Conservation (phyloP, 2,888 invertebrate species). For the Cosmopolites sordidus region DNA sequence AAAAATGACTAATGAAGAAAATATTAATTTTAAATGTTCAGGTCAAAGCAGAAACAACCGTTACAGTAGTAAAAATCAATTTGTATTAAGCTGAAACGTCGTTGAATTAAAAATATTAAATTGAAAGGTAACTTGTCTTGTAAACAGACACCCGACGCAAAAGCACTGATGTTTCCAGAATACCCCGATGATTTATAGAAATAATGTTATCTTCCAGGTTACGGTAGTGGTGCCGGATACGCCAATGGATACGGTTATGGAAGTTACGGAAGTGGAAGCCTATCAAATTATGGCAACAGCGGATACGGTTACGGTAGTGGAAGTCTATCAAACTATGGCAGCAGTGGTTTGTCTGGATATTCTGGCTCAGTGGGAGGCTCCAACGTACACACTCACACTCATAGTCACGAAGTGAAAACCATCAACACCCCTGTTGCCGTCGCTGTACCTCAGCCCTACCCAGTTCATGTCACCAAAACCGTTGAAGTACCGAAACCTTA, state of each 20-base stretch:
- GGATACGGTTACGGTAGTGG: constrained; percentile 9
- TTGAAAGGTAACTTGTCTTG: too few relatives aligned
- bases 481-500: constrained; percentile 38
- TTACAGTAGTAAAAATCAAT: too few relatives aligned
- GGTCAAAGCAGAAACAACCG: too few relatives aligned
- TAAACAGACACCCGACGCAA: too few relatives aligned
- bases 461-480: constrained; percentile 27
- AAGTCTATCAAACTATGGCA: neutral
- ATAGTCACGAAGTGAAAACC: constrained; percentile 28
- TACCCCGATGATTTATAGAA: too few relatives aligned
- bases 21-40: too few relatives aligned
- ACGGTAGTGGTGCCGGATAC: constrained; percentile 13
- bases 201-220: too few relatives aligned
- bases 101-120: too few relatives aligned
- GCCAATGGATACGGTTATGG: too few relatives aligned
- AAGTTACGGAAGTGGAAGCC: constrained; percentile 2
- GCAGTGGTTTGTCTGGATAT: constrained; percentile 4
- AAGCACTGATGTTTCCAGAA: too few relatives aligned
- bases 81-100: too few relatives aligned
- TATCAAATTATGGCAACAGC: constrained; percentile 3
- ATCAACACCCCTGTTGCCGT: constrained; percentile 30
- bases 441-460: constrained; percentile 32
- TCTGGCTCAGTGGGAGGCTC: constrained; percentile 6
- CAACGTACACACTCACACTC: constrained; percentile 13
- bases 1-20: too few relatives aligned